Conservation (phyloP, 1,140 invertebrate species). For the Megalopta genalis region DNA sequence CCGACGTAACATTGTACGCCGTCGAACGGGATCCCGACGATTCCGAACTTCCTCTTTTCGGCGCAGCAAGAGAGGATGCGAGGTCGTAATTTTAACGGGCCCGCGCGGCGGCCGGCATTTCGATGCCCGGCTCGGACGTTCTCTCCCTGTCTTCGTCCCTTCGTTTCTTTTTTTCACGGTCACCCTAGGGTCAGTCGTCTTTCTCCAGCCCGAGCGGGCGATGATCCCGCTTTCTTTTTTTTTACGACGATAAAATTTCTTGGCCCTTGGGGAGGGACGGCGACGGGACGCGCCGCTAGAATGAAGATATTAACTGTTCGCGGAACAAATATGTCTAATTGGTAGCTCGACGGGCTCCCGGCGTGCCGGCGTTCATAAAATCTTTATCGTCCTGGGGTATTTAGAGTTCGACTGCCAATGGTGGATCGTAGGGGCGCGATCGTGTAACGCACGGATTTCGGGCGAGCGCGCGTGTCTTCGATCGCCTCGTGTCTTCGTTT, state of each 20-base stretch:
- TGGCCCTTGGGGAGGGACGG: background rate
- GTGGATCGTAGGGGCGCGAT: constrained; percentile 33
- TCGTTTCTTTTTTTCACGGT: background rate
- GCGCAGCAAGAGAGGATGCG: constrained; percentile 48
- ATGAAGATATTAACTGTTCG: constrained; percentile 71
- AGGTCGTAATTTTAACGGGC: constrained; percentile 70
- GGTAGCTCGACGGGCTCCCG: constrained; percentile 22
- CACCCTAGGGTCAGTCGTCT: background rate
- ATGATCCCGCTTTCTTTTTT: constrained; percentile 1
- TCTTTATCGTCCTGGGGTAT: constrained; percentile 68
- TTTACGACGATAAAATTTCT: constrained; percentile 63
- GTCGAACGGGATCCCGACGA: constrained; percentile 8
- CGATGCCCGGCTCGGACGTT: constrained; percentile 27
- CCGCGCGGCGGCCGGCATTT: constrained; percentile 50
- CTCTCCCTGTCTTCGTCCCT: background rate
- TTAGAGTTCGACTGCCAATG: constrained; percentile 60
- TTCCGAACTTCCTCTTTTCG: constrained; percentile 17
- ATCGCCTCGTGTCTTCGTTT: constrained; percentile 15
- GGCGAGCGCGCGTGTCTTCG: background rate
- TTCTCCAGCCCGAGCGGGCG: background rate
- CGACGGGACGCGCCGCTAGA: constrained; percentile 20
- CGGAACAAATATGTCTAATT: constrained; percentile 73
- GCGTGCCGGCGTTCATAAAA: constrained; percentile 67
- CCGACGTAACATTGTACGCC: constrained; percentile 56
- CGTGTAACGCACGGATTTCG: constrained; percentile 51